These are phyloP conservation scores for Lota lota DNA, from an alignment of 2,113 vertebrate genomes.

Conservation along the genomic window DNA sequence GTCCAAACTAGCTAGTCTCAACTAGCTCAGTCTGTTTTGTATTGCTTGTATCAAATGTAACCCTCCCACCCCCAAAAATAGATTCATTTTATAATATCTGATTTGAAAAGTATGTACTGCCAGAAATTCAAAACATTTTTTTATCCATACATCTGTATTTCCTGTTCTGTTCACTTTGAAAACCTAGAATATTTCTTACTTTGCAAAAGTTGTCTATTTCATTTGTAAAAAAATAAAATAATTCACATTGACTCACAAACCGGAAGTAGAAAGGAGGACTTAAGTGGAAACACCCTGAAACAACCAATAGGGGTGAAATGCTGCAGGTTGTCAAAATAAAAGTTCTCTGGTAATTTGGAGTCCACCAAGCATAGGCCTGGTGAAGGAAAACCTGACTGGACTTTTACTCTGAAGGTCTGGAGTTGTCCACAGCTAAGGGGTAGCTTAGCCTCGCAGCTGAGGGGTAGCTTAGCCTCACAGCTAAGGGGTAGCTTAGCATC, in stretches of 20 bases:
- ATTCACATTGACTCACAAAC: constrained; percentile 62
- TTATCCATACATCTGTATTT: too few species aligned
- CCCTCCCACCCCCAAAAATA: neutral
- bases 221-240: constrained; percentile 47
- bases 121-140: too few species aligned
- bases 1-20: neutral
- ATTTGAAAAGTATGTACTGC: too few species aligned
- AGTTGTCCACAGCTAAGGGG: too few species aligned
- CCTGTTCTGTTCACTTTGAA: constrained; percentile 38
- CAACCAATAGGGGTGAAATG: neutral
- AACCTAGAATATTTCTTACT: constrained; percentile 55
- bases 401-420: neutral
- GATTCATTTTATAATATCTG: neutral
- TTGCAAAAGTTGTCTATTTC: constrained; percentile 29
- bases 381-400: neutral
- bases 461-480: too few species aligned
- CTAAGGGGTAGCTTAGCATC: too few species aligned
- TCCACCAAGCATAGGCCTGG: neutral
- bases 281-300: constrained; percentile 7
- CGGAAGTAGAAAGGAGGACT: constrained; percentile 49
- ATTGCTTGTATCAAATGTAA: neutral
- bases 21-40: neutral
- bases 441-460: too few species aligned
- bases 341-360: neutral
- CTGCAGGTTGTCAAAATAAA: neutral